Evolutionary conservation across 2,797 vertebrate genomes (phyloP).

Genomic region (Tapera naevia): DNA sequence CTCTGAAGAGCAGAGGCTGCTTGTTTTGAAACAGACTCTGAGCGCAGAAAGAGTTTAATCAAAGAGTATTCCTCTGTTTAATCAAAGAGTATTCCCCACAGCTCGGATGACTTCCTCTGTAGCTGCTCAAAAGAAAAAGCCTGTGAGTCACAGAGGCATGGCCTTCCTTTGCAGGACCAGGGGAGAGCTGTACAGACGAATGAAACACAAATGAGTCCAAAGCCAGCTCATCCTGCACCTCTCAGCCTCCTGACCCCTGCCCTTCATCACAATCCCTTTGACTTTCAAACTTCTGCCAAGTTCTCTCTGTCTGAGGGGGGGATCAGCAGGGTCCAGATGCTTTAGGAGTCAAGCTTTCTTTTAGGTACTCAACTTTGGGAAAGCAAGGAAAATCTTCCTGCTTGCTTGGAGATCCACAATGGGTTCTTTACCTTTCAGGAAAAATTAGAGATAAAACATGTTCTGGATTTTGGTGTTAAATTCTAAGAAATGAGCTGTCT

Average conservation of each 20-base stretch:
- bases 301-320: background rate
- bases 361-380: background rate
- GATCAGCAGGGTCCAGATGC: background rate
- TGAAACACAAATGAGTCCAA: background rate
- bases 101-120: background rate
- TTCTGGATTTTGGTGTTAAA: background rate
- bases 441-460: background rate
- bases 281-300: background rate
- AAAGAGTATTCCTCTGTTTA: background rate
- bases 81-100: background rate
- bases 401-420: background rate
- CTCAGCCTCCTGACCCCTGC: background rate
- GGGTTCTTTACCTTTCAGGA: background rate
- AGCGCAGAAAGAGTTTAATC: background rate
- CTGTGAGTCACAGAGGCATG: conserved; percentile 14
- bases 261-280: background rate
- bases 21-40: background rate
- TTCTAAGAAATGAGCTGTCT: background rate
- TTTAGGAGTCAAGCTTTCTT: background rate
- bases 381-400: background rate
- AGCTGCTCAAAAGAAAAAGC: background rate
- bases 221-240: background rate
- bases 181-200: background rate
- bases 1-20: background rate
- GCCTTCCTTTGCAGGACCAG: background rate